Percentiles rank a stretch among this genome's conserved stretches.
Conservation (phyloP, 2,888 invertebrate species). For the Teleogryllus oceanicus region DNA sequence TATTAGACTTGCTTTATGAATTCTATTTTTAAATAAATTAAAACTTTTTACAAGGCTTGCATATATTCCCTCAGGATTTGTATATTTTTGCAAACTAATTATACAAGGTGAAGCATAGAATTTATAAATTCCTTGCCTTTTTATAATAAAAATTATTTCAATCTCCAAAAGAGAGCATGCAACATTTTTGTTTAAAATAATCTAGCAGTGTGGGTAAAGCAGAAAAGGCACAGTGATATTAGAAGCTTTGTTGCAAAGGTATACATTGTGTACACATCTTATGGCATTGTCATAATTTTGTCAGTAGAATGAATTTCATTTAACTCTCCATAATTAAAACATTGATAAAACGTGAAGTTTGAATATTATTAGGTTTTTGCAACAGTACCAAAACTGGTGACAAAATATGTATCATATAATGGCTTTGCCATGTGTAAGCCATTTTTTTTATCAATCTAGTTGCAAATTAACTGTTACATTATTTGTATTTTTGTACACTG, state of each 20-base stretch:
- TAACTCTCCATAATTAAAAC: constrained; percentile 20
- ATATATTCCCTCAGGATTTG: background rate
- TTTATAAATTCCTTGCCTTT: too few relatives aligned
- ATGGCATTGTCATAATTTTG: background rate
- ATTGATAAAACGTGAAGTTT: background rate
- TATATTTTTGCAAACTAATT: background rate
- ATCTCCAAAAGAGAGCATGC: background rate
- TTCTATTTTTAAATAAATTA: too few relatives aligned
- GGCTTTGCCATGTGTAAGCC: background rate
- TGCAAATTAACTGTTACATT: too few relatives aligned
- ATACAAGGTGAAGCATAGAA: background rate
- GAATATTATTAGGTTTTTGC: background rate
- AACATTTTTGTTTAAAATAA: background rate
- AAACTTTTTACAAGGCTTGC: background rate
- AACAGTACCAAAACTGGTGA: background rate
- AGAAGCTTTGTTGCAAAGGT: constrained; percentile 25
- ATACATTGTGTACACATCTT: background rate
- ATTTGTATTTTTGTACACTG: too few relatives aligned
- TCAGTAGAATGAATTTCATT: background rate
- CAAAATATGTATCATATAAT: background rate
- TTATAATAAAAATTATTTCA: background rate
- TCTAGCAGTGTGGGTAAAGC: constrained; percentile 24
- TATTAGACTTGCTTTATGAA: too few relatives aligned
- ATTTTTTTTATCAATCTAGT: background rate
- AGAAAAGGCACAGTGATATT: constrained; percentile 26